These are phyloP conservation scores for Danionella cerebrum DNA, from an alignment of 2,113 vertebrate species.

Conservation along the genomic window DNA sequence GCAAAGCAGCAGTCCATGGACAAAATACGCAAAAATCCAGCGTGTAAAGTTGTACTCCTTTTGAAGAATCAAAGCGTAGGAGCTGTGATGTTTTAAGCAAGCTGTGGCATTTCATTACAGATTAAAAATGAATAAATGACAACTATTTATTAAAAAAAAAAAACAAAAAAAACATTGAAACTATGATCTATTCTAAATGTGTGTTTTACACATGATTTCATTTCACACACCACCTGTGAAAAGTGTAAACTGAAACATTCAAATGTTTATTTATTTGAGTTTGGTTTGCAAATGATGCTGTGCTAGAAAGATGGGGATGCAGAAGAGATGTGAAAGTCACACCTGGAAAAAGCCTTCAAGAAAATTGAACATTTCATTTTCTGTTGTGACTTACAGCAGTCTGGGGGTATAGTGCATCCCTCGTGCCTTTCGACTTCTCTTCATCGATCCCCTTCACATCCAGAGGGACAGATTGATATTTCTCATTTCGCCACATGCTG, in stretches of 20 bases:
- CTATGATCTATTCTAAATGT: no score
- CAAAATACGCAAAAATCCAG: neutral
- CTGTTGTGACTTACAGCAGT: conserved; percentile 64
- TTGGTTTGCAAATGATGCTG: conserved; percentile 19
- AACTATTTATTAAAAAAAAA: no score
- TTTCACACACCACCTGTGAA: neutral
- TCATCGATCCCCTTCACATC: conserved; percentile 64
- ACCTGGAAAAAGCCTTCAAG: neutral
- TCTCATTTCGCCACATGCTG: conserved; percentile 65
- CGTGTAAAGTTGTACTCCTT: neutral
- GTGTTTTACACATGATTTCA: neutral
- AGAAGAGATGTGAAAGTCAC: no score
- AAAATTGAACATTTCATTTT: neutral
- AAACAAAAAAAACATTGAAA: no score
- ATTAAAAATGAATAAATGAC: no score
- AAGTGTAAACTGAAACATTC: neutral
- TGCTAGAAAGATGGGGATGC: neutral
- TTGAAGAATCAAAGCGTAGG: neutral
- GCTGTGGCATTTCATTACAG: neutral
- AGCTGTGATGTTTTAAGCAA: neutral
- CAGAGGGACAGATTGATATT: conserved; percentile 59
- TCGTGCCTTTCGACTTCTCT: conserved; percentile 54
- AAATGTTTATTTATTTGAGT: neutral
- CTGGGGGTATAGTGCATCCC: conserved; percentile 58
- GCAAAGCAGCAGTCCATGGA: neutral